These are phyloP conservation scores for Pristis pectinata DNA, from an alignment of 2,797 vertebrate genomes.

Conservation along the genomic window DNA sequence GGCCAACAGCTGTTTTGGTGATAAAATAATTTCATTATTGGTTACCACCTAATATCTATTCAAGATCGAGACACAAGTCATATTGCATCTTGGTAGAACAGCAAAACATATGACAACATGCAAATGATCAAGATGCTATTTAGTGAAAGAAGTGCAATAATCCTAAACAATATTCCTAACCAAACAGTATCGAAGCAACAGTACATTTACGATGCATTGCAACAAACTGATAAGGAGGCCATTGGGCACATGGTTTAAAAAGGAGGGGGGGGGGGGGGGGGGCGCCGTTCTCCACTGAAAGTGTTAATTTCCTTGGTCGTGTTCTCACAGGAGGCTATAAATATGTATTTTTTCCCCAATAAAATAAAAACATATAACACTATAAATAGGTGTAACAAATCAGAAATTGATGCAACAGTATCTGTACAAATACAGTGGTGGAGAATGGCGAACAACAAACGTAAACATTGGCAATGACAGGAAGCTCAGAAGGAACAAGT, in stretches of 20 bases:
- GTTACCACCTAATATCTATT: not conserved
- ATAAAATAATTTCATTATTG: slow-evolving; percentile 14
- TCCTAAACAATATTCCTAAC: slow-evolving; percentile 5
- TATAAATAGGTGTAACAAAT: slow-evolving; percentile 3
- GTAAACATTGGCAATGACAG: not conserved
- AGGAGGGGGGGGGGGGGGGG: not conserved
- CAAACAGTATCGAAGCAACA: slow-evolving; percentile 11
- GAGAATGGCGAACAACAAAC: not conserved
- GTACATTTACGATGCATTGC: not conserved
- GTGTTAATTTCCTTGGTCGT: not conserved
- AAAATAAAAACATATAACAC: not conserved
- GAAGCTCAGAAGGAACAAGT: slow-evolving; percentile 18
- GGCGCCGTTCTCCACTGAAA: not conserved
- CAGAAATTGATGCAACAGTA: not conserved
- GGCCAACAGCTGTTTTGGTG: slow-evolving; percentile 12
- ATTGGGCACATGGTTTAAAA: not conserved
- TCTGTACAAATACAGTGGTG: not conserved
- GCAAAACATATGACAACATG: slow-evolving; percentile 7
- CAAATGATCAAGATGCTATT: slow-evolving; percentile 19
- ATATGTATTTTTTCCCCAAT: not conserved
- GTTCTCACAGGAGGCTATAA: slow-evolving; percentile 15
- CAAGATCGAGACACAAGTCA: slow-evolving; percentile 23
- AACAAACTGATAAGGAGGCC: not conserved
- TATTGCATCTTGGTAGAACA: slow-evolving; percentile 21
- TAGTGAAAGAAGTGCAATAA: not conserved